A percentile compares a stretch with the other conserved stretches of the same genome.
These are phyloP conservation scores for Rhinatrema bivittatum DNA, from an alignment of 2,797 vertebrate species.

Conservation along the genomic window DNA sequence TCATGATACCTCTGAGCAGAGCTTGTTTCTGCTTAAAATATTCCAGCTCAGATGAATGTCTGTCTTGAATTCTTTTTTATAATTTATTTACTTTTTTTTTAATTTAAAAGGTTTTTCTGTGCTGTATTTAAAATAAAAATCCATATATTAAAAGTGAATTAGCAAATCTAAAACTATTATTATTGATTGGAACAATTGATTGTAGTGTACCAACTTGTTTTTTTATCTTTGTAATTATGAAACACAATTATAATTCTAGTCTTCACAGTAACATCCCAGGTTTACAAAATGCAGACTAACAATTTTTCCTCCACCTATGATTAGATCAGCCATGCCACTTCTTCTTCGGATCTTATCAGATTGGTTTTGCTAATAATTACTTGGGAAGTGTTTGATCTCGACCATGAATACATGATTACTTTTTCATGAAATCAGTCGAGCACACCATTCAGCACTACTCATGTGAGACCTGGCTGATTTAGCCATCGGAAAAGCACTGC, in stretches of 20 bases:
- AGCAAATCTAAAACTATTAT: slow-evolving; percentile 35
- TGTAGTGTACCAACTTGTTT: slow-evolving; percentile 21
- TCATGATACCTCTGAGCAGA: too few relatives aligned
- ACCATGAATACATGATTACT: slow-evolving; percentile 99
- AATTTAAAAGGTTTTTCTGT: background rate
- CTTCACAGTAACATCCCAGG: slow-evolving; percentile 49
- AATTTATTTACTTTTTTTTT: background rate
- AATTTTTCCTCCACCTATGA: slow-evolving; percentile 71
- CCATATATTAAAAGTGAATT: slow-evolving; percentile 14
- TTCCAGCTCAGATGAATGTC: too few relatives aligned
- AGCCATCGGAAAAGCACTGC: slow-evolving; percentile 77
- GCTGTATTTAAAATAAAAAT: slow-evolving; percentile 11
- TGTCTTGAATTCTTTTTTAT: background rate
- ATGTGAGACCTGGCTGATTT: slow-evolving; percentile 91
- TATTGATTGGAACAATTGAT: slow-evolving; percentile 42
- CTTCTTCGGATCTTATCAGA: slow-evolving; percentile 74
- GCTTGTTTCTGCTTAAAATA: too few relatives aligned
- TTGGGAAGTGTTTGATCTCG: slow-evolving; percentile 92
- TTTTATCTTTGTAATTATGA: slow-evolving; percentile 62
- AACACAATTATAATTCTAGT: slow-evolving; percentile 68
- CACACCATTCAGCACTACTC: slow-evolving; percentile 71
- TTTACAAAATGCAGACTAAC: slow-evolving; percentile 52
- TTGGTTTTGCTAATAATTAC: slow-evolving; percentile 93
- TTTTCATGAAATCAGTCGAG: slow-evolving; percentile 98
- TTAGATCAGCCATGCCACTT: slow-evolving; percentile 77